phyloP scores from a whole-genome alignment of 2,113 vertebrate species.

The Tragelaphus scriptus region DNA sequence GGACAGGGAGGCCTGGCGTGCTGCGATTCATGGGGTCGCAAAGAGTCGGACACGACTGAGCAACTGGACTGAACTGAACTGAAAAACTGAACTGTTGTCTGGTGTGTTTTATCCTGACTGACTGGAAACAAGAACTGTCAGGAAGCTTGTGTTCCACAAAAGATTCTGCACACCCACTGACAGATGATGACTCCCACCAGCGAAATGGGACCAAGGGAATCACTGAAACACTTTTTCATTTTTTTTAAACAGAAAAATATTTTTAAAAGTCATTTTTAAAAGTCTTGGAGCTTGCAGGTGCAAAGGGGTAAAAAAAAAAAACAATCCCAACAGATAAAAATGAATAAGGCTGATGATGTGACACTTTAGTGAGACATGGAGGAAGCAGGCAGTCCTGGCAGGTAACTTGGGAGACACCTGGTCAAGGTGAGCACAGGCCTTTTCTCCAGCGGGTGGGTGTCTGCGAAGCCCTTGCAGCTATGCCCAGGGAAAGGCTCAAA shows the following conservation, averaged over 20 bases:
- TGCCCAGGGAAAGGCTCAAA: neutral
- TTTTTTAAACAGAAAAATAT: neutral
- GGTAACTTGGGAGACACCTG: neutral
- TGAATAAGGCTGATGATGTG: neutral
- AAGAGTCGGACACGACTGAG: too few species aligned
- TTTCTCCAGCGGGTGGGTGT: neutral
- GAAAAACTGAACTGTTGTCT: neutral
- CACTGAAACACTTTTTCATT: neutral
- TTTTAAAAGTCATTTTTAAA: neutral
- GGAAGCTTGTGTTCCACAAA: neutral
- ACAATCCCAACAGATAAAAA: neutral
- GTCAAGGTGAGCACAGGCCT: neutral
- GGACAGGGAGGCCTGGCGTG: too few species aligned
- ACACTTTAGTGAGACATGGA: rapidly evolving
- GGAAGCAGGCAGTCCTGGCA: too few species aligned
- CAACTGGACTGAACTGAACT: too few species aligned
- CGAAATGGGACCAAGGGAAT: neutral
- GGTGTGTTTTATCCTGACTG: neutral
- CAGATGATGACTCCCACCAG: neutral
- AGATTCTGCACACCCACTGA: rapidly evolving
- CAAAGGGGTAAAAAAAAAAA: neutral
- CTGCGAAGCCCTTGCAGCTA: neutral
- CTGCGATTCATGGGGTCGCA: rapidly evolving
- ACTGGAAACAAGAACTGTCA: neutral
- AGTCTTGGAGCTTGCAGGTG: neutral